Evolutionary conservation across 2,888 invertebrate genomes (phyloP).

Genomic region (Pomacea canaliculata): DNA sequence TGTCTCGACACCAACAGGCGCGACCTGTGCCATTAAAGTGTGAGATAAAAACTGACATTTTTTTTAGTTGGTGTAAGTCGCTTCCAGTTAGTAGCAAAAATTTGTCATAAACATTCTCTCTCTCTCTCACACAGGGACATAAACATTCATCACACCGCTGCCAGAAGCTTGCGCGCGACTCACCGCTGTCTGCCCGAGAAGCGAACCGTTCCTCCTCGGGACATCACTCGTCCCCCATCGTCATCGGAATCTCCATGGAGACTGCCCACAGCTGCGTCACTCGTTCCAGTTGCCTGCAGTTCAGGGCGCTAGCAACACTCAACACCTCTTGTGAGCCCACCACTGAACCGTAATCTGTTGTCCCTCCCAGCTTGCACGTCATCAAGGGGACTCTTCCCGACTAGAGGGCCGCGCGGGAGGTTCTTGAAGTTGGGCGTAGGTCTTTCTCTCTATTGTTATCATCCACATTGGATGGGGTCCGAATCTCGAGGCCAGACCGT

Average conservation of each 20-base stretch:
- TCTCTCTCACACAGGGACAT: not conserved
- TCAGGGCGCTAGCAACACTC: constrained; percentile 33
- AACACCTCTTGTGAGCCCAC: constrained; percentile 20
- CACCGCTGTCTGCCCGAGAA: constrained; percentile 2
- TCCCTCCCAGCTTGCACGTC: constrained; percentile 1
- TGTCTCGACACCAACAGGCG: constrained; percentile 24
- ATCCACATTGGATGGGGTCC: no score
- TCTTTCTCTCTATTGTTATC: no score
- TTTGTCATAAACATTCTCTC: not conserved
- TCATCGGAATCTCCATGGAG: constrained; percentile 5
- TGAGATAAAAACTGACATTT: not conserved
- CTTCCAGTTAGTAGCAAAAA: no score
- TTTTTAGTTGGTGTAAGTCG: no score
- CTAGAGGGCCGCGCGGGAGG: constrained; percentile 13
- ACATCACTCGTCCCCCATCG: constrained; percentile 10
- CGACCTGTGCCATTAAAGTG: constrained; percentile 11
- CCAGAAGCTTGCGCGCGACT: not conserved
- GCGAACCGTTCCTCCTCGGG: not conserved
- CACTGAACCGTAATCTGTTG: constrained; percentile 4
- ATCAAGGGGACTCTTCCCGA: not conserved
- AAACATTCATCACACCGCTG: no score
- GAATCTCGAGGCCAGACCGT: no score
- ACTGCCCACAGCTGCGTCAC: no score
- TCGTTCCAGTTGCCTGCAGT: not conserved
- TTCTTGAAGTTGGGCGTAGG: not conserved